Conservation (phyloP, 2,113 vertebrate genomes). For the Ageneiosus marmoratus region DNA sequence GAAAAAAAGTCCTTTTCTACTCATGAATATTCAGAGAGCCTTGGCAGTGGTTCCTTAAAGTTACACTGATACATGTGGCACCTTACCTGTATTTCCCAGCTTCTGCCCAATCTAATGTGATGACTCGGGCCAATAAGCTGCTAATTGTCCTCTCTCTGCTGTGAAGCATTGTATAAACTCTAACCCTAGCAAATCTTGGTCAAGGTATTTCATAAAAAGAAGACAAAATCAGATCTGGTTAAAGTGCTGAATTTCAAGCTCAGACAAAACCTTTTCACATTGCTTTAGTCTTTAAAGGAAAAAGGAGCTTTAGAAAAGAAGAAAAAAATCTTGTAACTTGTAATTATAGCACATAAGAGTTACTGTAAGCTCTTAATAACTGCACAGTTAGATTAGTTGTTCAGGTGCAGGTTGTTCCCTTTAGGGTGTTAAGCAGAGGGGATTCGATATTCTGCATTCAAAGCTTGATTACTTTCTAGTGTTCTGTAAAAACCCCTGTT, state of each 20-base stretch:
- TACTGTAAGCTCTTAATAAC: conserved; percentile 44
- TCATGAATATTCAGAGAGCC: conserved; percentile 48
- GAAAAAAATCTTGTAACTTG: conserved; percentile 21
- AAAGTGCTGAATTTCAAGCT: conserved; percentile 6
- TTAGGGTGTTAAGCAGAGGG: conserved; percentile 2
- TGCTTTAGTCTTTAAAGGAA: conserved; percentile 40
- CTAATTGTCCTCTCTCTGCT: conserved; percentile 15
- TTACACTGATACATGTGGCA: background rate
- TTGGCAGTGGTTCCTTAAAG: background rate
- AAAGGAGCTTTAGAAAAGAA: conserved; percentile 12
- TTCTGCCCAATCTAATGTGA: conserved; percentile 14
- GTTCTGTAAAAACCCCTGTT: conserved; percentile 39
- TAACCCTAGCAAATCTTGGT: conserved; percentile 21
- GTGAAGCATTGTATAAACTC: conserved; percentile 36
- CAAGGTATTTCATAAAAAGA: conserved; percentile 38
- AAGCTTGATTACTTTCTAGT: conserved; percentile 49
- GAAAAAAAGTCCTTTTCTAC: background rate
- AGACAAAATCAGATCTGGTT: conserved; percentile 17
- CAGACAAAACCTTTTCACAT: conserved; percentile 2
- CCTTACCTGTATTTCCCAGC: background rate
- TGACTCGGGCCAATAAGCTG: background rate
- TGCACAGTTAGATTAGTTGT: conserved; percentile 41
- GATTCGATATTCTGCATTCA: conserved; percentile 26
- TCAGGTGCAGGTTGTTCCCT: conserved; percentile 36
- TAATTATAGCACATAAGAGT: conserved; percentile 20